Evolutionary conservation across 2,113 vertebrate genomes (phyloP).

Genomic region (Craseonycteris thonglongyai): DNA sequence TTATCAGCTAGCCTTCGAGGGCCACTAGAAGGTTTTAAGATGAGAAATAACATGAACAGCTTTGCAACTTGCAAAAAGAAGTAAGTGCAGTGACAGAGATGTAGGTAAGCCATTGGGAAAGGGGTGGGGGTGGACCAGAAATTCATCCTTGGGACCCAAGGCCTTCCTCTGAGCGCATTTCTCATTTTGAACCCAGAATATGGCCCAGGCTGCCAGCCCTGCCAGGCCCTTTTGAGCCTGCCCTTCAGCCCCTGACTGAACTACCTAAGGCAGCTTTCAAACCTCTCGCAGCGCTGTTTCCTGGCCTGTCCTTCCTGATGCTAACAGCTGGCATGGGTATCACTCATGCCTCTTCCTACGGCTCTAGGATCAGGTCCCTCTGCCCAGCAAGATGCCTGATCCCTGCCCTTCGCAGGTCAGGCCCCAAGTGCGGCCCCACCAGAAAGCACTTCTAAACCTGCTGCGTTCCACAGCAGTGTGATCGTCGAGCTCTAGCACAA

Average conservation of each 20-base stretch:
- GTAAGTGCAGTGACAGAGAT: background rate
- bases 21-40: background rate
- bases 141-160: background rate
- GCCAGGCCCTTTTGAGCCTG: background rate
- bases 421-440: fast-evolving
- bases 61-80: background rate
- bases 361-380: background rate
- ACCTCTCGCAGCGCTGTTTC: background rate
- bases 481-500: background rate
- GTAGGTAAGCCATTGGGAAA: background rate
- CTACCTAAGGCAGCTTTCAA: background rate
- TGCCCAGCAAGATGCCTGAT: background rate
- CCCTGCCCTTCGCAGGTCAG: fast-evolving
- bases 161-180: background rate
- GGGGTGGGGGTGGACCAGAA: background rate
- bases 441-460: background rate
- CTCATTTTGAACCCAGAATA: background rate
- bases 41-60: background rate
- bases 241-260: background rate
- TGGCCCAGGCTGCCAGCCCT: background rate
- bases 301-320: background rate
- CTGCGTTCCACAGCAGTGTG: background rate
- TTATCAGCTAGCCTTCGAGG: background rate
- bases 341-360: background rate
- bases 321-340: background rate